Conservation (phyloP, 1,140 invertebrate genomes). For the Solenopsis invicta region DNA sequence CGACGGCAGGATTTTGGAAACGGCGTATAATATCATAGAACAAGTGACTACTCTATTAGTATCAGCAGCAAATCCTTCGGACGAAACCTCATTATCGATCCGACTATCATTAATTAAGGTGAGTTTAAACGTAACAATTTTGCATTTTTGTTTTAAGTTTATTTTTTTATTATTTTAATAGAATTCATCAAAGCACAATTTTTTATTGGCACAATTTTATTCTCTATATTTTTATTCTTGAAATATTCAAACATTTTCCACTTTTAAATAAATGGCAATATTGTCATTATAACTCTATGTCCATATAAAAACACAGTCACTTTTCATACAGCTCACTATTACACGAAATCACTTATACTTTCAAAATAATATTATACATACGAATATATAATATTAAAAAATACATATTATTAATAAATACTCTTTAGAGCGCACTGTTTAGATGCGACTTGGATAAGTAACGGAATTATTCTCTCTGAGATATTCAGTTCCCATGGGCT, state of each 20-base stretch:
- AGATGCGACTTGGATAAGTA: slow-evolving; percentile 54
- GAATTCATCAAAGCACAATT: neutral
- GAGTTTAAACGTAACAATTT: slow-evolving; percentile 60
- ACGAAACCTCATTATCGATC: slow-evolving; percentile 89
- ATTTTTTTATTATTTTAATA: neutral
- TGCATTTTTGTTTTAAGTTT: neutral
- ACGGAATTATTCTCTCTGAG: slow-evolving; percentile 40
- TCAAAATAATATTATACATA: neutral
- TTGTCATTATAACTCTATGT: neutral
- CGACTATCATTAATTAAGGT: slow-evolving; percentile 90
- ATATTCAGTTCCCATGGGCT: slow-evolving; percentile 20
- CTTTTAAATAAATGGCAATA: neutral
- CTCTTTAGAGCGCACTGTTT: slow-evolving; percentile 13
- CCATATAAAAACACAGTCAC: neutral
- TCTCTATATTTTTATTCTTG: neutral
- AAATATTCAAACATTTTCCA: neutral
- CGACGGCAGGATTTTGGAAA: slow-evolving; percentile 82
- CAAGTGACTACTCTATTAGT: slow-evolving; percentile 88
- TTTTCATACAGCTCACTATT: neutral
- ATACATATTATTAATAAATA: slow-evolving; percentile 17
- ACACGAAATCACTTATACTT: neutral
- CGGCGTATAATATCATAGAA: slow-evolving; percentile 83
- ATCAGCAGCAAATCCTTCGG: slow-evolving; percentile 90
- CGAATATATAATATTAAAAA: neutral
- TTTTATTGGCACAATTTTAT: neutral